These are phyloP conservation scores for Pontoporia blainvillei DNA, from an alignment of 2,113 vertebrate species.

Conservation along the genomic window DNA sequence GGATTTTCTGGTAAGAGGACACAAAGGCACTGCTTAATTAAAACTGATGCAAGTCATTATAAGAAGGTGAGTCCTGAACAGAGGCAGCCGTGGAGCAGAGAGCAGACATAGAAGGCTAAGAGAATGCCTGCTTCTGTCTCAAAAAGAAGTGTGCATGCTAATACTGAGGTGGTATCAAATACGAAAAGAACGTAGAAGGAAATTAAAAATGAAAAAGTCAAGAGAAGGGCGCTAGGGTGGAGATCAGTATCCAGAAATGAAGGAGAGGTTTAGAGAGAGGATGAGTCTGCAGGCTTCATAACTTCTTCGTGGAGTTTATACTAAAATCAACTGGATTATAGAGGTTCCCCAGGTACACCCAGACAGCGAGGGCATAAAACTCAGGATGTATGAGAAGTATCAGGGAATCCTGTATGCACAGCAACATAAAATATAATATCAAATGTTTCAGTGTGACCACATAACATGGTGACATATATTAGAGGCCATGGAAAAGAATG, in stretches of 20 bases:
- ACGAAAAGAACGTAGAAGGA: neutral
- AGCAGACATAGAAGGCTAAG: neutral
- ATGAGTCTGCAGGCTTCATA: neutral
- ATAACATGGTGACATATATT: neutral
- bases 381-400: neutral
- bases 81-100: neutral
- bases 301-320: neutral
- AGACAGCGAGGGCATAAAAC: neutral
- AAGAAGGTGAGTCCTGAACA: neutral
- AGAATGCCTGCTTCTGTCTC: neutral
- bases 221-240: neutral
- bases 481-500: neutral
- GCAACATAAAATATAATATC: neutral
- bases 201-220: neutral
- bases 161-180: neutral
- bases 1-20: neutral
- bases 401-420: neutral
- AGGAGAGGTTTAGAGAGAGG: neutral
- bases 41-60: neutral
- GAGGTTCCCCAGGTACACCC: neutral
- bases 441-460: neutral
- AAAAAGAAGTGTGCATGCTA: neutral
- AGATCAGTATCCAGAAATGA: neutral
- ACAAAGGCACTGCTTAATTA: neutral
- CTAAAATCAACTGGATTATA: neutral